Evolutionary conservation across 2,888 invertebrate species (phyloP).

Genomic region (Nezara viridula): DNA sequence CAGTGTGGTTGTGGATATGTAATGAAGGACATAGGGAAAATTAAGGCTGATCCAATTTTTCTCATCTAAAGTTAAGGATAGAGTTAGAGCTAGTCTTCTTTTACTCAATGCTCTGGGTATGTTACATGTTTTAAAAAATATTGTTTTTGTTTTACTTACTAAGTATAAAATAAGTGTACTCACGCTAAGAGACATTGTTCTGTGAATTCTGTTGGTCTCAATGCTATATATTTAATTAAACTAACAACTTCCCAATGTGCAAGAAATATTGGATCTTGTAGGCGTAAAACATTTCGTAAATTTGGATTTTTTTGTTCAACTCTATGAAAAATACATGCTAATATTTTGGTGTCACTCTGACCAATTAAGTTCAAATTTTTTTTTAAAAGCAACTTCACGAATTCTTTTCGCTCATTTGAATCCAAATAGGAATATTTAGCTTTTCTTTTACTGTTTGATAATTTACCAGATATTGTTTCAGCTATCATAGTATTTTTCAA

Average conservation of each 20-base stretch:
- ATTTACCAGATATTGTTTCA: conserved; percentile 21
- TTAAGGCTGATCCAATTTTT: no score
- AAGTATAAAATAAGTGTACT: conserved; percentile 15
- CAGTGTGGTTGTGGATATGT: no score
- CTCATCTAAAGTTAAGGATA: no score
- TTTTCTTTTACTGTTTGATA: background rate
- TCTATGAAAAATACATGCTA: conserved; percentile 47
- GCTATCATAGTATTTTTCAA: conserved; percentile 5
- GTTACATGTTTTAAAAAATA: no score
- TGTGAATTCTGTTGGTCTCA: conserved; percentile 17
- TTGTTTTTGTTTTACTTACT: background rate
- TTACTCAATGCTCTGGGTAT: no score
- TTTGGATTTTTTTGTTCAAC: conserved; percentile 48
- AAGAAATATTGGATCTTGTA: conserved; percentile 45
- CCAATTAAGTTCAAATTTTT: conserved; percentile 26
- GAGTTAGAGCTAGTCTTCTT: no score
- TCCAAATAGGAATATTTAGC: conserved; percentile 34
- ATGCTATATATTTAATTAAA: conserved; percentile 35
- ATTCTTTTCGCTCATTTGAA: conserved; percentile 44
- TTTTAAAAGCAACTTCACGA: conserved; percentile 40
- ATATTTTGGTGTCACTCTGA: conserved; percentile 51
- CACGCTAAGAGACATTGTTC: conserved; percentile 24
- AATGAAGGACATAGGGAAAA: no score
- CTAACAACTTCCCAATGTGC: conserved; percentile 44
- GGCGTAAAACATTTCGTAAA: background rate